Percentiles rank a stretch among this genome's conserved stretches.
These are phyloP conservation scores for Amblyjoppa proteus DNA, from an alignment of 2,888 invertebrate genomes.

Conservation along the genomic window DNA sequence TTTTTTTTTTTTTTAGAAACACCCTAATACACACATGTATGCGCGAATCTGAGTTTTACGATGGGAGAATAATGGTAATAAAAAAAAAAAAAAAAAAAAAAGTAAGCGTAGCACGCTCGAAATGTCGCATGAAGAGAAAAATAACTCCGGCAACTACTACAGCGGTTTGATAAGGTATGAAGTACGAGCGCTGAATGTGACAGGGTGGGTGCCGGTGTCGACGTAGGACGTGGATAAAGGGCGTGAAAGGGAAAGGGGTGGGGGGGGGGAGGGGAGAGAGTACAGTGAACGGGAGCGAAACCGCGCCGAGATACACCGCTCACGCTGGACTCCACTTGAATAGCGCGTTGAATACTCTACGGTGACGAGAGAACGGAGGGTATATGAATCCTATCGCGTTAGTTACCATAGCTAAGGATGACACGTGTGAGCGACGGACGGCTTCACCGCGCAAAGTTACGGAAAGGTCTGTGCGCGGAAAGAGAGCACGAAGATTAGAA, in stretches of 20 bases:
- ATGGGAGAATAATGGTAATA: neutral
- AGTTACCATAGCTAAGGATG: conserved; percentile 63
- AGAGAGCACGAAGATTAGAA: conserved; percentile 59
- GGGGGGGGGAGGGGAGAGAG: neutral
- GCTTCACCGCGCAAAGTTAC: conserved; percentile 14
- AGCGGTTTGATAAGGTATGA: conserved; percentile 67
- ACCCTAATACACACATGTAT: neutral
- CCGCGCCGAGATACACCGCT: conserved; percentile 31
- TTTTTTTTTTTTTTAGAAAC: too few species aligned
- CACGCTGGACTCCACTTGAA: conserved; percentile 37
- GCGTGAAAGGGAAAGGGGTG: conserved; percentile 18
- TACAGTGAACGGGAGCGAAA: conserved; percentile 17
- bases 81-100: conserved; percentile 15
- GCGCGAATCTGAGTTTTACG: neutral
- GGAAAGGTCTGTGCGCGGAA: conserved; percentile 26
- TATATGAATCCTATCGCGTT: conserved; percentile 70
- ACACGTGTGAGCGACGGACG: conserved; percentile 42
- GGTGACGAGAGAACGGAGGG: conserved; percentile 60
- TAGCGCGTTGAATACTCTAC: conserved; percentile 48
- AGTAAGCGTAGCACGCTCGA: conserved; percentile 26
- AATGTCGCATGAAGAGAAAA: conserved; percentile 52
- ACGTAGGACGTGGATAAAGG: conserved; percentile 42
- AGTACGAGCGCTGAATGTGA: conserved; percentile 68
- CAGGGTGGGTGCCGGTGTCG: conserved; percentile 55
- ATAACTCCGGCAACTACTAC: conserved; percentile 50